Evolutionary conservation across 2,888 invertebrate species (phyloP), one percentile per base, ranked within the genome.

Genomic region (Limenitis camilla): DNA sequence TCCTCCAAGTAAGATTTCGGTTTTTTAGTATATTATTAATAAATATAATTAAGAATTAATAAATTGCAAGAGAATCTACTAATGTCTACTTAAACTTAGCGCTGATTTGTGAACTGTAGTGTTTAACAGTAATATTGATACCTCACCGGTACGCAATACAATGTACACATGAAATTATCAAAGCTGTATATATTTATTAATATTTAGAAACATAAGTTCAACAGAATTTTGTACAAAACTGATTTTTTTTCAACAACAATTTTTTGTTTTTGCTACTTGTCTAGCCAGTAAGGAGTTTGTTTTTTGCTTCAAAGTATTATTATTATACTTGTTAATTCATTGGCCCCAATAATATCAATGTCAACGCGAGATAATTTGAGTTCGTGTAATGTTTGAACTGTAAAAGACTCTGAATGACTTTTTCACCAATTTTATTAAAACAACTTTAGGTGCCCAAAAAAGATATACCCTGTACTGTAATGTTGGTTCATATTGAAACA

Each of bases 1-100:
- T 81, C 82, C 81, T 75, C 72, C 78, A 81, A 84, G 81, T 81
- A 77, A 84, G 78, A 69, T 78, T 74, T 76, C 73, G n/a, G 65
- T 73, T 68, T 78, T 85, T 78, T 71, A 52, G 40, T 46, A 49
- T n/a, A n/a, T n/a, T 43, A 52, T 74, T 76, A 67, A 78, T 74
- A 74, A 76, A 72, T 76, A 74, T 76, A 78, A 76, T 78, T 80
- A 80, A 74, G 70, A 77, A 76, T 77, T 74, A 78, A 78, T 77
- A 75, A 64, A 78, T 78, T 79, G 81, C 77, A 78, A 79, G 79
- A 80, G 77, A 81, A 78, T 75, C 68, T 67, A 78, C 82, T 82
- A 84, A 79, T 69, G 69, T 68, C 84, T 86, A 85, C 81, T 74
- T 81, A 77, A 78, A 81, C 69, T 38, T 68, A 19, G 19, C 3